phyloP scores from a whole-genome alignment of 2,888 invertebrate species.

The Malthinus flaveolus region DNA sequence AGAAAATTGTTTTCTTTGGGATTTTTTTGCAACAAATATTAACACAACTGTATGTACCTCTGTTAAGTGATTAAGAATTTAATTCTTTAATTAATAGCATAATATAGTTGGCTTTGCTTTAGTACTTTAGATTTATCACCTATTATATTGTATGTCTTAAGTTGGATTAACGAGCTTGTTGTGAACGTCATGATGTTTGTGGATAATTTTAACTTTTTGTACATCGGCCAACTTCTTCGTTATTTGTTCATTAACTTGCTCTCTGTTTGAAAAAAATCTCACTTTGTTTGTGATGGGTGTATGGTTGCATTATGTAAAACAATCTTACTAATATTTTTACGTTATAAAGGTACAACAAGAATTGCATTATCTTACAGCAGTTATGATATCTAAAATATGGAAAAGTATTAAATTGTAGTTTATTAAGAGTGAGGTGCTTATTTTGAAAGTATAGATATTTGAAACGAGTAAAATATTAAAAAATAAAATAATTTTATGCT shows the following conservation, averaged over 20 bases:
- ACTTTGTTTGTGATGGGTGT: constrained; percentile 5
- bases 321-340: constrained; percentile 6
- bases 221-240: neutral
- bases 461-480: constrained; percentile 7
- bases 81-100: constrained; percentile 13
- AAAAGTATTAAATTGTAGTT: constrained; percentile 12
- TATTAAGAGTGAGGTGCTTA: constrained; percentile 27
- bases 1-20: neutral
- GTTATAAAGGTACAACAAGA: constrained; percentile 14
- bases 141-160: constrained; percentile 16
- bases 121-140: constrained; percentile 20
- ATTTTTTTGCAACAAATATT: neutral
- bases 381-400: neutral
- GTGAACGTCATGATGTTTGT: constrained; percentile 17
- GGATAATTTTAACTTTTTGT: constrained; percentile 5
- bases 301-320: constrained; percentile 9
- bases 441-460: neutral
- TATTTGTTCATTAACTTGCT: constrained; percentile 4
- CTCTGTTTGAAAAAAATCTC: constrained; percentile 1
- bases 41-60: constrained; percentile 12
- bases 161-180: constrained; percentile 16
- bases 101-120: constrained; percentile 29
- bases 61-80: constrained; percentile 9
- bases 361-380: constrained; percentile 8
- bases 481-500: constrained; percentile 15